phyloP scores from a whole-genome alignment of 2,888 invertebrate genomes.

The Rhagophthalmus giganteus region DNA sequence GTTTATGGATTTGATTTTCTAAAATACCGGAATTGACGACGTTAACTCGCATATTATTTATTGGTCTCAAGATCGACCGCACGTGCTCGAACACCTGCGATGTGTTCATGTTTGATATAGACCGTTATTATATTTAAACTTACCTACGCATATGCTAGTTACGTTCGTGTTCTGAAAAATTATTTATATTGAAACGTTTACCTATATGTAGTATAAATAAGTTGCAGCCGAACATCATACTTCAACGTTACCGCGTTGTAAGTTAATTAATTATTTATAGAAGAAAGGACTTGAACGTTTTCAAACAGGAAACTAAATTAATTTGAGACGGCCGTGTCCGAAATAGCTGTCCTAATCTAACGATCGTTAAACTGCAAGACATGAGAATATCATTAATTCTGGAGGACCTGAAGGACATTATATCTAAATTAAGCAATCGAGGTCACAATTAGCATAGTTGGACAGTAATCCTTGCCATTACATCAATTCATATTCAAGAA shows the following conservation, averaged over 20 bases:
- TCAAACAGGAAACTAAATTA: conserved; percentile 15
- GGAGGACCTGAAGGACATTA: conserved; percentile 46
- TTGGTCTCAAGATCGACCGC: not conserved
- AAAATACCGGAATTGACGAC: conserved; percentile 10
- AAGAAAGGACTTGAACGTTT: not conserved
- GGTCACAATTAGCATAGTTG: conserved; percentile 48
- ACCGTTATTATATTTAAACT: not conserved
- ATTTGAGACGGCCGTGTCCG: conserved; percentile 11
- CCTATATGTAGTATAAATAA: not conserved
- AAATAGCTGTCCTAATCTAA: conserved; percentile 23
- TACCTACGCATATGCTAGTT: too few relatives aligned
- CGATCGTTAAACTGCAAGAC: conserved; percentile 42
- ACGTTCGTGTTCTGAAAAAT: not conserved
- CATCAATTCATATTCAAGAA: conserved; percentile 44
- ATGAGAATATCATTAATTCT: conserved; percentile 45
- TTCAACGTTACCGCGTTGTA: not conserved
- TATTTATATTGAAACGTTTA: not conserved
- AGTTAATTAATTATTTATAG: not conserved
- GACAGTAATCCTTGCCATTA: conserved; percentile 42
- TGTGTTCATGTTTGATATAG: not conserved
- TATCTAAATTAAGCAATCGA: conserved; percentile 48
- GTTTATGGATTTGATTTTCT: conserved; percentile 11
- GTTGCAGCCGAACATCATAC: not conserved
- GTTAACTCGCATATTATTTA: not conserved
- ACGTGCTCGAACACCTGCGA: not conserved